phyloP scores from a whole-genome alignment of 2,797 vertebrate species.

The Lepidocolaptes lacrymiger region DNA sequence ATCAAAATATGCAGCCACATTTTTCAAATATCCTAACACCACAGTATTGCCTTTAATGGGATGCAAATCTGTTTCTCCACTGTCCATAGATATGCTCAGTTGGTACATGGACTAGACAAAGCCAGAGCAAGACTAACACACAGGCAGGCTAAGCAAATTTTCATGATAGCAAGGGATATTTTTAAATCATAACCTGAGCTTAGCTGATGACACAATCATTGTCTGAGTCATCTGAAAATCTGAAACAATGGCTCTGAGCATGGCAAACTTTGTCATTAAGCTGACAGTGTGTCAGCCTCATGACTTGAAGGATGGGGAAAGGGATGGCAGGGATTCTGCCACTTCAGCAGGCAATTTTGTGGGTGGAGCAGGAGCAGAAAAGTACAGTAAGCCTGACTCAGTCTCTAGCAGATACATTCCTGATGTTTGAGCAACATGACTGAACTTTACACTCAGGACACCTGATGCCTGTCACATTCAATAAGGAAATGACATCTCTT shows the following conservation, averaged over 20 bases:
- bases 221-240: slow-evolving; percentile 1
- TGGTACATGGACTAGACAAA: not conserved
- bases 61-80: not conserved
- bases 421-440: slow-evolving; percentile 27
- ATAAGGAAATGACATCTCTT: not conserved
- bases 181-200: not conserved
- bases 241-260: not conserved
- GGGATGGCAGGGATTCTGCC: not conserved
- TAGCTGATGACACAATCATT: not conserved
- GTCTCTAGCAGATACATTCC: not conserved
- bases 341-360: not conserved
- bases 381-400: slow-evolving; percentile 24
- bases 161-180: not conserved
- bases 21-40: not conserved
- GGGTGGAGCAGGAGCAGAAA: not conserved
- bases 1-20: not conserved
- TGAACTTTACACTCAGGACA: not conserved
- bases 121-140: not conserved
- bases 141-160: not conserved
- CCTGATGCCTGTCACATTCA: not conserved
- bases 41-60: not conserved
- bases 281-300: not conserved
- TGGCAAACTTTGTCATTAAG: not conserved
- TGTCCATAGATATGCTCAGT: not conserved
- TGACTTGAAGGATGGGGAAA: not conserved